Evolutionary conservation across 2,113 vertebrate species (phyloP).

Genomic region (Paradoxurus hermaphroditus): DNA sequence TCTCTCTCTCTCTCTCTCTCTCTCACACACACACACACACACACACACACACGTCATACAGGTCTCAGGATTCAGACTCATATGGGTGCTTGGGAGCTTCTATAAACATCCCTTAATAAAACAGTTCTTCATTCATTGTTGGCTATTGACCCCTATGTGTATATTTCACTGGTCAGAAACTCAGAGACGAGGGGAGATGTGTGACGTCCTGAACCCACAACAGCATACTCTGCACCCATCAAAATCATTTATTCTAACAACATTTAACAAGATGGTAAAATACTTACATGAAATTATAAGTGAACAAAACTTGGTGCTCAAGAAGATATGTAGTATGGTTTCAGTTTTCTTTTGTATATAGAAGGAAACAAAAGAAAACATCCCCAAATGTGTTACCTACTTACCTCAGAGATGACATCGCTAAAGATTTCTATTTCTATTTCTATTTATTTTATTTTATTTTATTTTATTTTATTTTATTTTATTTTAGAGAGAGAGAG

Average conservation of each 20-base stretch:
- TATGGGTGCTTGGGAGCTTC: not conserved
- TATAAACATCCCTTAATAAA: not conserved
- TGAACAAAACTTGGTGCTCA: not conserved
- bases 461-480: too few species aligned
- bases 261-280: not conserved
- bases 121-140: not conserved
- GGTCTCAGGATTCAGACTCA: not conserved
- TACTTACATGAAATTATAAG: not conserved
- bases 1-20: not conserved
- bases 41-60: not conserved
- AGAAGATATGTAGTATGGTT: not conserved
- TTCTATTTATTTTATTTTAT: too few species aligned
- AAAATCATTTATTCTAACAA: not conserved
- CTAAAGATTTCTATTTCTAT: not conserved
- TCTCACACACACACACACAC: not conserved
- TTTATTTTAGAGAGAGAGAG: too few species aligned
- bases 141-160: not conserved
- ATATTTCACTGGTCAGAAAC: not conserved
- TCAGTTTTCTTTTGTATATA: not conserved
- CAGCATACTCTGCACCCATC: not conserved
- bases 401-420: not conserved
- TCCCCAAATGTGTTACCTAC: not conserved
- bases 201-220: not conserved
- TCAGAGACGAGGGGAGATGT: not conserved
- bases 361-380: conserved; percentile 23